Evolutionary conservation across 2,888 invertebrate genomes (phyloP).

Genomic region (Nomada ruficornis): DNA sequence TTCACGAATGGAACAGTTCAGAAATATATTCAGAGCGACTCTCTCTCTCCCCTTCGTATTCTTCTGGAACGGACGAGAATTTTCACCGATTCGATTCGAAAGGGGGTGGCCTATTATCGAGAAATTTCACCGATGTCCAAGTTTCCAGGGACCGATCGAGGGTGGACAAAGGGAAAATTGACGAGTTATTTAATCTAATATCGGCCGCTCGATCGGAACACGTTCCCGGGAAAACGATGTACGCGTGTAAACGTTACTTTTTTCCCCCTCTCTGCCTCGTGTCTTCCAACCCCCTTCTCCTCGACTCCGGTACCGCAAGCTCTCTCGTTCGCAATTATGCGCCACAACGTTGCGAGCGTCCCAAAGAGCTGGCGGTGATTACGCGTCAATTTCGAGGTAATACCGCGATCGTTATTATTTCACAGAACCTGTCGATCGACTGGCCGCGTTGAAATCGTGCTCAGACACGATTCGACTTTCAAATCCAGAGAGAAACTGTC

Average conservation of each 20-base stretch:
- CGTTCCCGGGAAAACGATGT: constrained; percentile 21
- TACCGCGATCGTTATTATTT: constrained; percentile 63
- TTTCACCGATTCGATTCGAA: constrained; percentile 22
- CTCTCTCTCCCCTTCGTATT: background rate
- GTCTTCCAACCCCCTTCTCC: background rate
- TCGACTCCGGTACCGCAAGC: background rate
- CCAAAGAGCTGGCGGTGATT: constrained; percentile 41
- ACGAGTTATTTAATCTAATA: constrained; percentile 60
- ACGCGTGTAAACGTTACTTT: constrained; percentile 39
- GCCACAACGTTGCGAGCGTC: constrained; percentile 12
- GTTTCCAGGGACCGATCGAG: constrained; percentile 34
- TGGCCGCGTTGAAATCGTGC: constrained; percentile 49
- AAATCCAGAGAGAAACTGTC: constrained; percentile 9
- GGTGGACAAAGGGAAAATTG: constrained; percentile 50
- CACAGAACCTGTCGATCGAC: constrained; percentile 46
- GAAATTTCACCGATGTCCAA: constrained; percentile 43
- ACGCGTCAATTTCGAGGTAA: constrained; percentile 60
- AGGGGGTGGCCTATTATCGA: constrained; percentile 24
- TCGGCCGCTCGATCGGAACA: constrained; percentile 31
- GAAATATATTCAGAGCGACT: too few relatives aligned
- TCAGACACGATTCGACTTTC: constrained; percentile 40
- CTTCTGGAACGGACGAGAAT: background rate
- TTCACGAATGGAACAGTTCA: background rate
- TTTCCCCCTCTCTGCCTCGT: background rate
- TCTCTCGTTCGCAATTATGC: constrained; percentile 43